A percentile compares a stretch with the other conserved stretches of the same genome.
phyloP scores from a whole-genome alignment of 2,888 invertebrate species.

The Thyatira batis region DNA sequence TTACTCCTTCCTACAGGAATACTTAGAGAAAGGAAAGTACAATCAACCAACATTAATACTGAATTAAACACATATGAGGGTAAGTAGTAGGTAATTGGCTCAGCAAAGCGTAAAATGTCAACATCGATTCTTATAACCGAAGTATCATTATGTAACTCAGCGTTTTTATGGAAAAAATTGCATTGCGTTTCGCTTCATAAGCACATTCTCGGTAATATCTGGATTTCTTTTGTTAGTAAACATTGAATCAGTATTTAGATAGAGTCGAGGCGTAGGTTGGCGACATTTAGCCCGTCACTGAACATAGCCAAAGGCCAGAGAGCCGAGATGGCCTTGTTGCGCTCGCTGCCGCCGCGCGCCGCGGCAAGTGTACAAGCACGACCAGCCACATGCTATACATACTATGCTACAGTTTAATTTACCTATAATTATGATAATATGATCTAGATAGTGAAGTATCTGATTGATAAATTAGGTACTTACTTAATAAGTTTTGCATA shows the following conservation, averaged over 20 bases:
- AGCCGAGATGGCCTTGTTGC: conserved; percentile 57
- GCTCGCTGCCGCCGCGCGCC: conserved; percentile 23
- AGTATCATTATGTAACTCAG: neutral
- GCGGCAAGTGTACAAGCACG: conserved; percentile 66
- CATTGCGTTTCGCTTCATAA: neutral
- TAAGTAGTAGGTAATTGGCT: neutral
- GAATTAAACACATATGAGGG: neutral
- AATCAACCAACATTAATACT: neutral
- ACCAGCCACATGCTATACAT: conserved; percentile 10
- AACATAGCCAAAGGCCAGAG: conserved; percentile 66
- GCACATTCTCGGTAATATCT: neutral
- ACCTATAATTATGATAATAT: conserved; percentile 14
- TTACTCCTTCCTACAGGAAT: no score
- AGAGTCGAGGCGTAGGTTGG: conserved; percentile 29
- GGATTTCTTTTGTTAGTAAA: conserved; percentile 39
- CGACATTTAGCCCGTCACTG: conserved; percentile 70
- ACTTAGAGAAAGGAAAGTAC: neutral
- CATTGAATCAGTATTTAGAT: conserved; percentile 19
- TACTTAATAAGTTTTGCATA: neutral
- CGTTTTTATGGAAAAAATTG: neutral
- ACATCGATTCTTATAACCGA: neutral
- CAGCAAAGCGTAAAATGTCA: neutral
- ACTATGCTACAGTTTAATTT: neutral
- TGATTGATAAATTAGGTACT: neutral
- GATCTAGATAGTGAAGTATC: conserved; percentile 11